phyloP scores from a whole-genome alignment of 2,113 vertebrate species.

The Polyodon spathula region DNA sequence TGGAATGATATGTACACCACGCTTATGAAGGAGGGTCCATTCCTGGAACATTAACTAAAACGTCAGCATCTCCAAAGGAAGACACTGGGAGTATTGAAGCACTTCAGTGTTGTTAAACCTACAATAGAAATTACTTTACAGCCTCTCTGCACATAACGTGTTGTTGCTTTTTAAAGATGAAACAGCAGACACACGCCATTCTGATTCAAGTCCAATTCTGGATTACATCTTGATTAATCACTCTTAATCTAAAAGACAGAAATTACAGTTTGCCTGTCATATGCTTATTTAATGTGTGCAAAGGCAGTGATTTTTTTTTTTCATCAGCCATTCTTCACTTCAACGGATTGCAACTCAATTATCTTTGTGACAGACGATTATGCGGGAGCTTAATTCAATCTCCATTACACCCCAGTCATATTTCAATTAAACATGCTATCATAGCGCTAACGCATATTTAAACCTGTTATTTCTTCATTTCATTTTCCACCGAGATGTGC shows the following conservation, averaged over 20 bases:
- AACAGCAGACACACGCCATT: slow-evolving; percentile 54
- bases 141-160: too few species aligned
- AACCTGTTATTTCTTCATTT: slow-evolving; percentile 74
- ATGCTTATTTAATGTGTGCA: slow-evolving; percentile 45
- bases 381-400: slow-evolving; percentile 82
- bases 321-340: slow-evolving; percentile 57
- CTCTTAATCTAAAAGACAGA: slow-evolving; percentile 62
- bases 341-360: slow-evolving; percentile 78
- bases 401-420: slow-evolving; percentile 78
- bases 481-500: slow-evolving; percentile 75
- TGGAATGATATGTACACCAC: too few species aligned
- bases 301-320: slow-evolving; percentile 54
- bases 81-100: too few species aligned
- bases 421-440: slow-evolving; percentile 83
- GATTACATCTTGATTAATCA: slow-evolving; percentile 69
- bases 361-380: slow-evolving; percentile 85
- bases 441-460: slow-evolving; percentile 75
- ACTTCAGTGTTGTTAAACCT: too few species aligned
- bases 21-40: too few species aligned
- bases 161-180: too few species aligned
- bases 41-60: too few species aligned
- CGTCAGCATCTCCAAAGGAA: too few species aligned
- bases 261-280: slow-evolving; percentile 53
- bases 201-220: slow-evolving; percentile 52
- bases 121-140: too few species aligned